Evolutionary conservation across 2,113 vertebrate species (phyloP).

Genomic region (Indicator maculatus): DNA sequence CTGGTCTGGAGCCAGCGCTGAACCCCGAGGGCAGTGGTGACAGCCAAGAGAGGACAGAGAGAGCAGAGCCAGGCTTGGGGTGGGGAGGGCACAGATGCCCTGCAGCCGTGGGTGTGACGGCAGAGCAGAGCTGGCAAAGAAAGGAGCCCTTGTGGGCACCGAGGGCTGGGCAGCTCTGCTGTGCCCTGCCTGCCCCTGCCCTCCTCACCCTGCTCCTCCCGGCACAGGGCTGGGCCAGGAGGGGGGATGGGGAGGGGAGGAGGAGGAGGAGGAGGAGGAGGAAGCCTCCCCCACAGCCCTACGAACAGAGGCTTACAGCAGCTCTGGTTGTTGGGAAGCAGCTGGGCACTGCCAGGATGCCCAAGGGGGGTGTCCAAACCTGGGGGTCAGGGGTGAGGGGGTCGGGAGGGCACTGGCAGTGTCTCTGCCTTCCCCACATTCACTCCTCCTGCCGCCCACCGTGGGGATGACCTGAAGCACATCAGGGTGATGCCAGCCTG

Average conservation of each 20-base stretch:
- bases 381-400: not conserved
- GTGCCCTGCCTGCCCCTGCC: not conserved
- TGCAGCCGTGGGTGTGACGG: not conserved
- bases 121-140: not conserved
- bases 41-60: not conserved
- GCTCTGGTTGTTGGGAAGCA: not conserved
- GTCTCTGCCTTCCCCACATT: not conserved
- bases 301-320: not conserved
- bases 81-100: not conserved
- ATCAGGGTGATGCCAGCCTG: rapidly evolving
- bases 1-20: not conserved
- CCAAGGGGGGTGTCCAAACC: rapidly evolving
- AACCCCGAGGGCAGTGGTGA: not conserved
- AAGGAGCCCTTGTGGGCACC: not conserved
- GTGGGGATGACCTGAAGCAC: not conserved
- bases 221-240: not conserved
- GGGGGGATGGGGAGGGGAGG: not conserved
- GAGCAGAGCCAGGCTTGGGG: not conserved
- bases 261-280: not conserved
- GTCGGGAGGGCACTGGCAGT: not conserved
- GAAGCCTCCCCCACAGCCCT: not conserved
- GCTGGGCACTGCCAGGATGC: not conserved
- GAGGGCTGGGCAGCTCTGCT: not conserved
- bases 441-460: no score
- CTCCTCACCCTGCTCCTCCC: not conserved